A percentile compares a stretch with the other conserved stretches of the same genome.
phyloP scores from a whole-genome alignment of 1,140 invertebrate genomes.

The Pararge aegeria region DNA sequence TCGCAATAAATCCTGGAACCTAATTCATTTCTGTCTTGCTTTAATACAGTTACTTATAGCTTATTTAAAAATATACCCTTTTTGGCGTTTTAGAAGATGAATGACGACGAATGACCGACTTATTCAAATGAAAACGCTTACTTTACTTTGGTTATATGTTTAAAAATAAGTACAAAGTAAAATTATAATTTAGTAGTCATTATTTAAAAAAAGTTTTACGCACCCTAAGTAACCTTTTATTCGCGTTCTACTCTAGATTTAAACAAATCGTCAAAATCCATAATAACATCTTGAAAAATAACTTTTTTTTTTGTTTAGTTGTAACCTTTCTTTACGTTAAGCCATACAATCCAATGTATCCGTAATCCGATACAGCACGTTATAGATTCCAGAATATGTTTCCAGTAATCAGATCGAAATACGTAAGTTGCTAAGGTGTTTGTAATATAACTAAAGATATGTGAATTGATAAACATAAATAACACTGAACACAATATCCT shows the following conservation, averaged over 20 bases:
- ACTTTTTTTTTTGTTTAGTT: too few species aligned
- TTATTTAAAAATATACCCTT: constrained; percentile 9
- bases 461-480: constrained; percentile 13
- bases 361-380: background rate
- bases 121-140: background rate
- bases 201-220: too few species aligned
- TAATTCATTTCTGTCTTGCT: constrained; percentile 10
- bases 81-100: background rate
- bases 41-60: constrained; percentile 9
- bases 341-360: background rate
- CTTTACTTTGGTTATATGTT: too few species aligned
- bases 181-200: too few species aligned
- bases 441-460: constrained; percentile 7
- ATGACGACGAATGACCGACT: background rate
- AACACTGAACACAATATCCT: constrained; percentile 9
- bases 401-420: constrained; percentile 1
- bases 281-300: too few species aligned
- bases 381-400: constrained; percentile 3
- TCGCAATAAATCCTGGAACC: constrained; percentile 11
- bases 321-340: background rate
- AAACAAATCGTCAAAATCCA: too few species aligned
- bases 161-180: too few species aligned
- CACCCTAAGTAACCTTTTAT: too few species aligned
- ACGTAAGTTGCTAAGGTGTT: constrained; percentile 1
- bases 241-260: too few species aligned